Evolutionary conservation across 2,113 vertebrate species (phyloP), one percentile per base, ranked within the genome.

Genomic region (Pionites leucogaster): DNA sequence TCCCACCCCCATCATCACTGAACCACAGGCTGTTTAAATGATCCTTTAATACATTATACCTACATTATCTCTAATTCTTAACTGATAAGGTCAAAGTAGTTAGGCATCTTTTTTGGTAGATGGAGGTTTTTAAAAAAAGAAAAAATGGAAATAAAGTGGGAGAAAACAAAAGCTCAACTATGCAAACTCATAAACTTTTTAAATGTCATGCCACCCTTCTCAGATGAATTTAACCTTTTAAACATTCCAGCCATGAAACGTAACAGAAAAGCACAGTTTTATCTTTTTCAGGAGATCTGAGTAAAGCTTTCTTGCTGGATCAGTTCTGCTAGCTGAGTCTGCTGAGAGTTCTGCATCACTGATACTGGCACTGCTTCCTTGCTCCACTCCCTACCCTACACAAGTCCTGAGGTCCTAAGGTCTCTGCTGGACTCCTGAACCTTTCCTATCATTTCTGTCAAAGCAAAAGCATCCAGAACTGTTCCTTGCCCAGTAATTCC

Each of bases 181-280:
- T 64, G 80, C 71, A 81, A 83, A 89, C 84, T 87, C 92, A 94
- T 82, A 94, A 95, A 93, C 35, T 28, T 93, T 95, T 70, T 80
- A 70, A 76, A n/a, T 37, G 82, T 90, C n/a, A 4, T 7, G 22
- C 37, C 55, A 91, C 24, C n/a, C 55, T 65, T 52, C 60, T 37
- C 28, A 24, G 39, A 46, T 64, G 8, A 92, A 59, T 88, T 88
- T 27, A 63, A 86, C n/a, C 33, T 88, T 64, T 65, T 24, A 20
- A 46, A 55, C 11, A 2, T 52, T 22, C 16, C 64, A 72, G 44
- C 23, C 41, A 12, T 6, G 23, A 78, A 71, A 53, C 2, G 9
- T 3, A 52, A 64, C 11, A 72, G 52, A 29, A 78, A 55, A 59
- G 1, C 39, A 77, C 27, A 24, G 13, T 46, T 86, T 53, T 27